Percentiles rank a stretch among this genome's conserved stretches.
Evolutionary conservation across 2,113 vertebrate genomes (phyloP).

Genomic region (Ahaetulla prasina): DNA sequence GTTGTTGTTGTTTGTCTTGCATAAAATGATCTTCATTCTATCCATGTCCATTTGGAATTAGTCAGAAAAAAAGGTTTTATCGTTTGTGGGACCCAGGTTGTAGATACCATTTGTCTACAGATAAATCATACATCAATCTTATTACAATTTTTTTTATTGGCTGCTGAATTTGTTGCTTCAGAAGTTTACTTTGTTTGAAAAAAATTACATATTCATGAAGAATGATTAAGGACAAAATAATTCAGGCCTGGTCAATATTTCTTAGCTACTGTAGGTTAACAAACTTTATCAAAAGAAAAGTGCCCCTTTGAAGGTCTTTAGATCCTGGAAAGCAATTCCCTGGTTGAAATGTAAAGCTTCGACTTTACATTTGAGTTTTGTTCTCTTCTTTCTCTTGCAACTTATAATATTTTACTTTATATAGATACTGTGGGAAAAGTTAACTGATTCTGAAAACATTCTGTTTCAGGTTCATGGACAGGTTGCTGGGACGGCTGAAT

Average conservation of each 20-base stretch:
- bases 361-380: not conserved
- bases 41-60: not conserved
- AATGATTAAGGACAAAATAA: not conserved
- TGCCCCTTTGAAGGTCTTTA: not conserved
- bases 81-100: not conserved
- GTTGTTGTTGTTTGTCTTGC: not conserved
- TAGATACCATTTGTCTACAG: not conserved
- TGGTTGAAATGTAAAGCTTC: not conserved
- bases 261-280: not conserved
- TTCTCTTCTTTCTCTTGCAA: not conserved
- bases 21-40: not conserved
- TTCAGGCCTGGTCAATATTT: not conserved
- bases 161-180: not conserved
- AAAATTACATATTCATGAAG: not conserved
- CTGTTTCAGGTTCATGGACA: too few relatives aligned
- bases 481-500: too few relatives aligned
- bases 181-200: not conserved
- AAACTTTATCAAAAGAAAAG: not conserved
- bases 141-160: not conserved
- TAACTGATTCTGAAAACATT: not conserved
- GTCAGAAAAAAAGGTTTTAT: not conserved
- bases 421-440: not conserved
- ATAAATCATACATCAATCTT: not conserved
- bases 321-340: not conserved
- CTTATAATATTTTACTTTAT: not conserved